These are phyloP conservation scores for Lepus timidus DNA, from an alignment of 2,113 vertebrate species.

Conservation along the genomic window DNA sequence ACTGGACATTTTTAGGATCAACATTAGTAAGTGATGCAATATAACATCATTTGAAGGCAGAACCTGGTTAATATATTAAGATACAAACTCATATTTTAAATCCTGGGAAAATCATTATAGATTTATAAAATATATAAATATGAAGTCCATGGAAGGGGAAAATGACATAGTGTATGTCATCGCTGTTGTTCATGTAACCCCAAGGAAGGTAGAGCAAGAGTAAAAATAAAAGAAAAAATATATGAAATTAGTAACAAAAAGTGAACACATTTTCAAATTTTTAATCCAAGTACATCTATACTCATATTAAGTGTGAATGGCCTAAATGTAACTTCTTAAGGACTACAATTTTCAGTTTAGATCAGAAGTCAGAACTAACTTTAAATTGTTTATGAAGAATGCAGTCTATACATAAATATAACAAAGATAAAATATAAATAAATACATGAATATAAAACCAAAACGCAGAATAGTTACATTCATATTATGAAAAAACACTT, in stretches of 20 bases:
- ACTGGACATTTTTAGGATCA: background rate
- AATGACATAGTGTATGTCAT: background rate
- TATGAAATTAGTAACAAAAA: background rate
- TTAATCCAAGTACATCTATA: background rate
- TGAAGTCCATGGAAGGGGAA: background rate
- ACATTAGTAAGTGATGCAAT: background rate
- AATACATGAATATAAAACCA: background rate
- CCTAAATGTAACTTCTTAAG: background rate
- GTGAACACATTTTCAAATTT: background rate
- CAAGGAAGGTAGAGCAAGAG: background rate
- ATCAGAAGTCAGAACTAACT: background rate
- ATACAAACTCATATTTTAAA: background rate
- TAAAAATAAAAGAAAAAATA: background rate
- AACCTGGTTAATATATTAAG: background rate
- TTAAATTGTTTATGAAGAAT: background rate
- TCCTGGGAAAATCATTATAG: background rate
- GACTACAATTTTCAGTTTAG: background rate
- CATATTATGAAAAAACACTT: background rate
- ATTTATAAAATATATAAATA: background rate
- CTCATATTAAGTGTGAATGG: background rate
- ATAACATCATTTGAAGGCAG: background rate
- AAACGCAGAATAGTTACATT: background rate
- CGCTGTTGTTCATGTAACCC: background rate
- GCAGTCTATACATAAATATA: background rate
- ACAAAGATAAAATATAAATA: background rate